A percentile compares a stretch with the other conserved stretches of the same genome.
phyloP scores from a whole-genome alignment of 2,113 vertebrate species.

The Amazona vittata region DNA sequence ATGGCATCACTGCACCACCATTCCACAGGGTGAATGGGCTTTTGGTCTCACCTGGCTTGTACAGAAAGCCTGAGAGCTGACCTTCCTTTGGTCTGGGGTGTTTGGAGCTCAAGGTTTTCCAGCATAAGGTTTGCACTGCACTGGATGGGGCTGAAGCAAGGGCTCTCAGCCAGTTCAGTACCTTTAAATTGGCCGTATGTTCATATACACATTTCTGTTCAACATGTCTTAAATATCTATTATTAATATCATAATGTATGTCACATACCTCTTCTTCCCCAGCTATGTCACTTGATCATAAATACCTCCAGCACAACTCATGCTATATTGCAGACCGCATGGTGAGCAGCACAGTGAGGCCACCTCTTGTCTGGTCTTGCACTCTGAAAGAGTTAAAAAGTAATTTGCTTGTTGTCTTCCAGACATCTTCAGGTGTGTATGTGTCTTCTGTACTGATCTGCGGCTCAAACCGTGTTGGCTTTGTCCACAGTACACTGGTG shows the following conservation, averaged over 20 bases:
- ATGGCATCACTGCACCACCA: neutral
- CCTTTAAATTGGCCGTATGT: neutral
- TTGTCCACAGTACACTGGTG: neutral
- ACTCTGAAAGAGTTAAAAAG: neutral
- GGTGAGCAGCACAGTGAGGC: neutral
- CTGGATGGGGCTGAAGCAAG: neutral
- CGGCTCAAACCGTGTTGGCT: neutral
- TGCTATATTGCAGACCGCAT: neutral
- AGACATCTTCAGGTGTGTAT: neutral
- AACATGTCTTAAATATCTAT: neutral
- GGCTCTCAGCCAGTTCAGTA: neutral
- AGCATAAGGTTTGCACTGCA: neutral
- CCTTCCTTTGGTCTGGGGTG: neutral
- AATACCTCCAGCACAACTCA: neutral
- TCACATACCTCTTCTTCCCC: neutral
- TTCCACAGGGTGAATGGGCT: accelerated
- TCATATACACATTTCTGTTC: neutral
- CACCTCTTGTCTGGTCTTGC: neutral
- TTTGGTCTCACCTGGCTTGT: neutral
- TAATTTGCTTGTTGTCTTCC: neutral
- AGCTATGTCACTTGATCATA: neutral
- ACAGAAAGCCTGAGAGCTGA: neutral
- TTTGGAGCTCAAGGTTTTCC: neutral
- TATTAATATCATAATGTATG: neutral
- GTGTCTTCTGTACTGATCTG: neutral